A percentile compares a stretch with the other conserved stretches of the same genome.
Conservation (phyloP, 2,888 invertebrate species). For the Parthenolecanium corni region DNA sequence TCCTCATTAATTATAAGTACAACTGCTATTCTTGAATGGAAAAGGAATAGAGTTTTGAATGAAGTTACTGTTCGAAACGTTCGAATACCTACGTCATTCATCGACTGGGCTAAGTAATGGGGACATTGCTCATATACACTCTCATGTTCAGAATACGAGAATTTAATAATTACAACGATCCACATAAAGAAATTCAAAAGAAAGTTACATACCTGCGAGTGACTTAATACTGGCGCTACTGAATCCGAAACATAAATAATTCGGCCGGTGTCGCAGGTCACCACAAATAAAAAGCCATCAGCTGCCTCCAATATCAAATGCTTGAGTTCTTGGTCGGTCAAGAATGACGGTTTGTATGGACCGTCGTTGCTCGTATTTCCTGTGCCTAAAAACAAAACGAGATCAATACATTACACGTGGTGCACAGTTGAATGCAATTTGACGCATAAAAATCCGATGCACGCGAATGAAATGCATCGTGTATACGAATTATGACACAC, state of each 20-base stretch:
- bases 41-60: no score
- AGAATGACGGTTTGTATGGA: conserved; percentile 94
- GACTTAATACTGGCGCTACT: conserved; percentile 92
- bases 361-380: conserved; percentile 95
- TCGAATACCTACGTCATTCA: no score
- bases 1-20: no score
- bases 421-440: no score
- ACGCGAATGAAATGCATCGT: no score
- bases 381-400: conserved; percentile 51
- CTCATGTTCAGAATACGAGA: no score
- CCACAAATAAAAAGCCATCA: conserved; percentile 94
- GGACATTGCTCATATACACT: no score
- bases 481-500: no score
- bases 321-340: conserved; percentile 97
- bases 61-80: no score
- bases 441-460: no score
- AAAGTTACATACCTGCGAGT: conserved; percentile 59
- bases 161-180: not conserved
- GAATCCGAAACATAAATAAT: conserved; percentile 98
- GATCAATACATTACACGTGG: not conserved
- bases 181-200: not conserved
- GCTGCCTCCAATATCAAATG: conserved; percentile 98
- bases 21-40: no score
- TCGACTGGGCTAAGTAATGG: no score
- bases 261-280: conserved; percentile 92